phyloP scores from a whole-genome alignment of 2,113 vertebrate species.

The Anguilla rostrata region DNA sequence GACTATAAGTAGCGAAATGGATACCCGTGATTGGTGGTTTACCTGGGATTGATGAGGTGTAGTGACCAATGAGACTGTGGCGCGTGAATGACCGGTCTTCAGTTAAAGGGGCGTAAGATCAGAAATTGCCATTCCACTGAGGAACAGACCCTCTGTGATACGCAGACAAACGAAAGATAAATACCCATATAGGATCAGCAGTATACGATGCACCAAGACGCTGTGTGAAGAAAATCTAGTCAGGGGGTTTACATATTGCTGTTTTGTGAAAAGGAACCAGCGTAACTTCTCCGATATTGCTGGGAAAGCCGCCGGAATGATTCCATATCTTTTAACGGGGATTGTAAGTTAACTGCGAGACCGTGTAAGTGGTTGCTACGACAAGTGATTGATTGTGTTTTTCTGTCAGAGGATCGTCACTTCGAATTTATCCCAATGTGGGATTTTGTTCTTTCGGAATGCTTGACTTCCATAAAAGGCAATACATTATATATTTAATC shows the following conservation, averaged over 20 bases:
- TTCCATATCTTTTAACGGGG: slow-evolving; percentile 54
- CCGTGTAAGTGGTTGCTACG: slow-evolving; percentile 38
- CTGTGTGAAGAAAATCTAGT: slow-evolving; percentile 58
- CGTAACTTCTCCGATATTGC: slow-evolving; percentile 35
- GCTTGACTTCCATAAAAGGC: slow-evolving; percentile 52
- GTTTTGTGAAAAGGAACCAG: slow-evolving; percentile 44
- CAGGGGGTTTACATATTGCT: slow-evolving; percentile 57
- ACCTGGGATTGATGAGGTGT: slow-evolving; percentile 55
- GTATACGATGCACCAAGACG: slow-evolving; percentile 36
- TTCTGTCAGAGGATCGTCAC: slow-evolving; percentile 55
- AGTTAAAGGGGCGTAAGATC: slow-evolving; percentile 65
- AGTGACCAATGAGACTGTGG: slow-evolving; percentile 61
- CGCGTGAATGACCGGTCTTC: slow-evolving; percentile 46
- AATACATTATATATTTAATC: slow-evolving; percentile 33
- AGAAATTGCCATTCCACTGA: slow-evolving; percentile 68
- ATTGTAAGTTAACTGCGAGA: slow-evolving; percentile 56
- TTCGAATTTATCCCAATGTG: slow-evolving; percentile 62
- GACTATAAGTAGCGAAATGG: slow-evolving; percentile 58
- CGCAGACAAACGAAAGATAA: slow-evolving; percentile 56
- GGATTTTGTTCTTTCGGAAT: slow-evolving; percentile 64
- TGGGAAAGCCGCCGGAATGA: slow-evolving; percentile 57
- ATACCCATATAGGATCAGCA: slow-evolving; percentile 43
- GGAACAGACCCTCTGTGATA: slow-evolving; percentile 52
- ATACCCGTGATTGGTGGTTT: slow-evolving; percentile 43
- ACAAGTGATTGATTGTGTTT: slow-evolving; percentile 28